phyloP scores from a whole-genome alignment of 2,797 vertebrate species.

The Sebastes matsubarae region DNA sequence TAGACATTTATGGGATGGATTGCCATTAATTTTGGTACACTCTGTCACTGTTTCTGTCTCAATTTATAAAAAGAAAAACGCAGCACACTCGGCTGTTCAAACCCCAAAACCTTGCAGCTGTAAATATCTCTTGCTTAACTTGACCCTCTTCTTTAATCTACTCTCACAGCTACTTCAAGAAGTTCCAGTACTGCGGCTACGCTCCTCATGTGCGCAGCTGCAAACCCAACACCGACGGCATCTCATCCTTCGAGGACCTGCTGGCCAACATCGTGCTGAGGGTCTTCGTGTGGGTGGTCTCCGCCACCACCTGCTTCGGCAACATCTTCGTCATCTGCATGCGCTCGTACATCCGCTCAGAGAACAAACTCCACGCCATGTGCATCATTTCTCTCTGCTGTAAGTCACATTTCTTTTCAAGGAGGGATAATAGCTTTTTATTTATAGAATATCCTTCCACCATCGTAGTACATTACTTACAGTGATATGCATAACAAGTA shows the following conservation, averaged over 20 bases:
- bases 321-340: slow-evolving; percentile 98
- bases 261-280: slow-evolving; percentile 94
- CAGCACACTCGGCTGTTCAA: neutral
- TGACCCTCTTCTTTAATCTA: neutral
- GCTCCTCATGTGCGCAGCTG: slow-evolving; percentile 97
- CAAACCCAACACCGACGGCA: slow-evolving; percentile 98
- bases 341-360: slow-evolving; percentile 93
- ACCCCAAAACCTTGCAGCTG: neutral
- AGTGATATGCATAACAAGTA: neutral
- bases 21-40: neutral
- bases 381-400: slow-evolving; percentile 98
- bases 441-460: neutral
- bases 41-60: neutral
- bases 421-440: neutral
- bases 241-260: slow-evolving; percentile 95
- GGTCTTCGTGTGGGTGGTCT: slow-evolving; percentile 98
- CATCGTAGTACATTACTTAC: neutral
- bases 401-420: slow-evolving; percentile 80
- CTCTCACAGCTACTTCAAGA: slow-evolving; percentile 92
- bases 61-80: neutral
- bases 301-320: slow-evolving; percentile 93
- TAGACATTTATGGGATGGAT: too few species aligned
- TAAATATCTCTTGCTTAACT: neutral
- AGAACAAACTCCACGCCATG: slow-evolving; percentile 95
- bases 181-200: slow-evolving; percentile 97